Conservation (phyloP, 2,888 invertebrate species). For the Priocnemis perturbator region DNA sequence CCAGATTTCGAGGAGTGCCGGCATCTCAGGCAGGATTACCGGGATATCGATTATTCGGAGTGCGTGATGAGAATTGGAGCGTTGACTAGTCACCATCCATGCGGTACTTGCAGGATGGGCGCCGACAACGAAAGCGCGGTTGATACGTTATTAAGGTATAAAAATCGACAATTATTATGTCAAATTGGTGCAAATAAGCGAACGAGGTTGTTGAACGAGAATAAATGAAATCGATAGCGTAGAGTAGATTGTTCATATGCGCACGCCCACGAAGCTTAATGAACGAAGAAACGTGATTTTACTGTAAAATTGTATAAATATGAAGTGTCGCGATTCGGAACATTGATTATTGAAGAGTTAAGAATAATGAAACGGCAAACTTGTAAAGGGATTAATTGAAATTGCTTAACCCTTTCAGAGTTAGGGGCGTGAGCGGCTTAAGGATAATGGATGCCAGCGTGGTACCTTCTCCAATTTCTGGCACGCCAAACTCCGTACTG, state of each 20-base stretch:
- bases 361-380: too few relatives aligned
- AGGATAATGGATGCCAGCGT: conserved; percentile 89
- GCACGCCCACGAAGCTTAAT: too few relatives aligned
- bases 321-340: too few relatives aligned
- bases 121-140: conserved; percentile 79
- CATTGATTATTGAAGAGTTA: too few relatives aligned
- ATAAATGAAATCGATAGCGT: too few relatives aligned
- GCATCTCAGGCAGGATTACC: conserved; percentile 76
- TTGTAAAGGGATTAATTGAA: too few relatives aligned
- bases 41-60: conserved; percentile 79
- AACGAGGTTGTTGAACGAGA: too few relatives aligned
- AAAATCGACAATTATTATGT: background rate
- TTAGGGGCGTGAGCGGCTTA: conserved; percentile 80
- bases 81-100: conserved; percentile 87
- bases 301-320: too few relatives aligned
- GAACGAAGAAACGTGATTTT: too few relatives aligned
- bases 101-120: conserved; percentile 87
- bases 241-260: too few relatives aligned
- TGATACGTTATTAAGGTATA: conserved; percentile 80
- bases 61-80: conserved; percentile 81
- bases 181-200: too few relatives aligned
- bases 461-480: conserved; percentile 85
- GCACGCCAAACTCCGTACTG: conserved; percentile 85
- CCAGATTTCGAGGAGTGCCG: conserved; percentile 81
- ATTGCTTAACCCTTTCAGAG: conserved; percentile 75